Conservation (phyloP, 2,113 vertebrate species). For the Ophiodon elongatus region DNA sequence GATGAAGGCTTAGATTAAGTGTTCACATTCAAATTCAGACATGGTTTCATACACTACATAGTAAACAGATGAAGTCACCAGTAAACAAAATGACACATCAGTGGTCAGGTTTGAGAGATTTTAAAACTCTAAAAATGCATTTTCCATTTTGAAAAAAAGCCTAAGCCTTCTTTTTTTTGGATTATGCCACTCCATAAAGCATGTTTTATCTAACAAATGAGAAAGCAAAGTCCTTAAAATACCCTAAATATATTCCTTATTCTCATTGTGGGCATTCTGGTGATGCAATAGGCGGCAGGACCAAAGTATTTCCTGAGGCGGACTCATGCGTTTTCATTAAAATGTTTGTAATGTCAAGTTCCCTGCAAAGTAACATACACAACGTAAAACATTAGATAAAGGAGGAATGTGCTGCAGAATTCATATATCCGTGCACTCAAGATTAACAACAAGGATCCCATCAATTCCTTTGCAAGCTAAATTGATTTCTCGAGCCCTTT, state of each 20-base stretch:
- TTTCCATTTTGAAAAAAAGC: not conserved
- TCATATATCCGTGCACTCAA: not conserved
- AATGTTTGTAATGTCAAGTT: not conserved
- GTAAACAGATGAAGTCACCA: not conserved
- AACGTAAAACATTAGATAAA: not conserved
- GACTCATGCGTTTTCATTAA: not conserved
- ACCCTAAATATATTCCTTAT: not conserved
- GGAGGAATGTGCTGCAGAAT: not conserved
- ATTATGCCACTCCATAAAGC: not conserved
- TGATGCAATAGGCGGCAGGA: not conserved
- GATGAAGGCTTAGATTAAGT: slow-evolving; percentile 1
- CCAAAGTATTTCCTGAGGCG: not conserved
- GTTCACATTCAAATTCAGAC: not conserved
- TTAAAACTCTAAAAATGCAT: not conserved
- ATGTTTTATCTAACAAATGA: not conserved
- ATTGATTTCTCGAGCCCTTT: slow-evolving; percentile 17
- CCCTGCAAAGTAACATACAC: not conserved
- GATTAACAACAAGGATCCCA: not conserved
- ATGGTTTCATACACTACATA: not conserved
- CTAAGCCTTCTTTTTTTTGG: not conserved
- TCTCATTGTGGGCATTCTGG: not conserved
- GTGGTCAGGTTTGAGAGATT: not conserved
- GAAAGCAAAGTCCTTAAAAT: not conserved
- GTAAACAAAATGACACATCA: not conserved
- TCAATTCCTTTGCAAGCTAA: slow-evolving; percentile 13